phyloP scores from a whole-genome alignment of 1,140 invertebrate genomes.

The Achatina immaculata region DNA sequence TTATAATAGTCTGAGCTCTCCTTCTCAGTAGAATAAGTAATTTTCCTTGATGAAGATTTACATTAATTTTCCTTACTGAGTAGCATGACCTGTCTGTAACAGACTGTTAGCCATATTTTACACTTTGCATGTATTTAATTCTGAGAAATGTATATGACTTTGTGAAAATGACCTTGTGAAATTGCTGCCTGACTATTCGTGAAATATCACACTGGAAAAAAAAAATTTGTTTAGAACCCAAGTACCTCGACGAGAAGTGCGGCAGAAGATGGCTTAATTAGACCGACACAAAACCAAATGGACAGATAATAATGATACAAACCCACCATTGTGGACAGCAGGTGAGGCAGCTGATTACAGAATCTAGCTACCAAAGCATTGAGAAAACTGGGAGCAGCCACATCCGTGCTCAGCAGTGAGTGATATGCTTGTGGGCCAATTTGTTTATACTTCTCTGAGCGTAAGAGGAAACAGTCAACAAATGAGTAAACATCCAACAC shows the following conservation, averaged over 20 bases:
- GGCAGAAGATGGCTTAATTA: slow-evolving; percentile 20
- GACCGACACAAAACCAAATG: slow-evolving; percentile 35
- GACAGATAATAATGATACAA: slow-evolving; percentile 36
- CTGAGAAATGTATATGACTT: no score
- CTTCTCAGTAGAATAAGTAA: no score
- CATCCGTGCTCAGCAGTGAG: slow-evolving; percentile 27
- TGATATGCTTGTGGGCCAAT: slow-evolving; percentile 41
- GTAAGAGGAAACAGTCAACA: slow-evolving; percentile 42
- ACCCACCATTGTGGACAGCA: slow-evolving; percentile 35
- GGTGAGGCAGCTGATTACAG: slow-evolving; percentile 32
- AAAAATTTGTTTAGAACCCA: no score
- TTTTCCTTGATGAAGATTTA: no score
- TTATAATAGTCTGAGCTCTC: no score
- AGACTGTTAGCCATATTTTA: no score
- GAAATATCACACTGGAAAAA: no score
- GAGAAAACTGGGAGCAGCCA: slow-evolving; percentile 33
- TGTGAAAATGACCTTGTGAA: no score
- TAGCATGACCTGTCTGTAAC: no score
- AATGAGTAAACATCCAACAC: slow-evolving; percentile 36
- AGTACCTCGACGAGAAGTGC: not conserved
- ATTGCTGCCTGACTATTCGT: no score
- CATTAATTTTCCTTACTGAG: no score
- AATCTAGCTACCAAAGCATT: slow-evolving; percentile 42
- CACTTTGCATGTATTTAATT: no score
- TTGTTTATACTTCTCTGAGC: slow-evolving; percentile 41